These are phyloP conservation scores for Ctenomys sociabilis DNA, from an alignment of 2,113 vertebrate genomes.

Conservation along the genomic window DNA sequence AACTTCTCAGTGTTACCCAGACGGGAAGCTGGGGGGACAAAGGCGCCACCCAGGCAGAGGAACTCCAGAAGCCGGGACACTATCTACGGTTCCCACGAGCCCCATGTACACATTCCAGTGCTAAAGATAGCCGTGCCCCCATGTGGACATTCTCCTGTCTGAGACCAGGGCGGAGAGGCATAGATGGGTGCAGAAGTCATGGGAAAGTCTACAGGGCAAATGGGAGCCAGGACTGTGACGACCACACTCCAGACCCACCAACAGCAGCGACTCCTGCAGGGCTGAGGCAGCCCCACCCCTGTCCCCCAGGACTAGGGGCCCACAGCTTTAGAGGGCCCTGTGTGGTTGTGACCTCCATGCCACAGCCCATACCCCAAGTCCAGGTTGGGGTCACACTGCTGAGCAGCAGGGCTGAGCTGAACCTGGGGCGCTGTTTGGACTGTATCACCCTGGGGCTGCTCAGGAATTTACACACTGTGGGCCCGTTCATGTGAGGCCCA, in stretches of 20 bases:
- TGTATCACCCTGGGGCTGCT: fast-evolving
- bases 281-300: not conserved
- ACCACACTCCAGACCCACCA: fast-evolving
- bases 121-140: not conserved
- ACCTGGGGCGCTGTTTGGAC: not conserved
- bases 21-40: too few species aligned
- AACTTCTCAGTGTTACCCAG: not conserved
- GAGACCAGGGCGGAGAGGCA: not conserved
- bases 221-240: not conserved
- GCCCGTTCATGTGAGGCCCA: fast-evolving
- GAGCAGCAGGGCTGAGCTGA: fast-evolving
- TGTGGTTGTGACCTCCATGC: not conserved
- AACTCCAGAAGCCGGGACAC: fast-evolving
- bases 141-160: not conserved
- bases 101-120: fast-evolving
- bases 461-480: not conserved
- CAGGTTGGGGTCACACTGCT: not conserved
- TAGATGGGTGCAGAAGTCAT: fast-evolving
- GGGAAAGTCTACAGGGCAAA: not conserved
- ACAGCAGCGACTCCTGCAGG: fast-evolving
- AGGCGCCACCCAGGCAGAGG: too few species aligned
- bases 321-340: not conserved
- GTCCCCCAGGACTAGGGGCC: fast-evolving
- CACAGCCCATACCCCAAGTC: fast-evolving
- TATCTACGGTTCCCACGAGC: not conserved